A percentile compares a stretch with the other conserved stretches of the same genome.
These are phyloP conservation scores for Danio choprae DNA, from an alignment of 2,797 vertebrate species.

Conservation along the genomic window DNA sequence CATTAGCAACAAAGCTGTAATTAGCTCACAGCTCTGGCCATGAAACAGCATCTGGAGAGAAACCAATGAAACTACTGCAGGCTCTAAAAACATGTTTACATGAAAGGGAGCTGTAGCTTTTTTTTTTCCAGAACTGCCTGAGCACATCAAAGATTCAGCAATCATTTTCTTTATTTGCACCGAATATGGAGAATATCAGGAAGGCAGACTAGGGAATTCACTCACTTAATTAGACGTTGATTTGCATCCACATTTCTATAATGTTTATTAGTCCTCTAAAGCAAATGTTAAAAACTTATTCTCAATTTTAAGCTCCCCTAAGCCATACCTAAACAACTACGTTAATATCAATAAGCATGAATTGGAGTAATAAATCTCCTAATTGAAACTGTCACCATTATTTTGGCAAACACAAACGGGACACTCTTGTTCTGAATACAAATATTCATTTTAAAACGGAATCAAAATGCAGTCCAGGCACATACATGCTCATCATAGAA, in stretches of 20 bases:
- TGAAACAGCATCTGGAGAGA: slow-evolving; percentile 64
- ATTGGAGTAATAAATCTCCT: too few relatives aligned
- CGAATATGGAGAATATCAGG: background rate
- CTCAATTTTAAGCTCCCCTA: too few relatives aligned
- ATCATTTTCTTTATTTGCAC: background rate
- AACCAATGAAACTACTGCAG: slow-evolving; percentile 58
- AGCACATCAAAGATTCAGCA: slow-evolving; percentile 29
- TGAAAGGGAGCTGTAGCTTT: slow-evolving; percentile 44
- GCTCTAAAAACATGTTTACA: slow-evolving; percentile 54
- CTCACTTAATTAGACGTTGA: background rate
- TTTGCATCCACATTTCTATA: too few relatives aligned
- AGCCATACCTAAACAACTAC: too few relatives aligned
- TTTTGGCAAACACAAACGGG: background rate
- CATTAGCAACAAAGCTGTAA: slow-evolving; percentile 61
- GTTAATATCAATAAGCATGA: too few relatives aligned
- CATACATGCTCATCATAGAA: background rate
- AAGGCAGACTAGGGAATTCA: too few relatives aligned
- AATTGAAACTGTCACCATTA: too few relatives aligned
- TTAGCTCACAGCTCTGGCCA: slow-evolving; percentile 61
- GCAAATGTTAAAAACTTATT: too few relatives aligned
- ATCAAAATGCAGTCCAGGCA: background rate
- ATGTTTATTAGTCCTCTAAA: too few relatives aligned
- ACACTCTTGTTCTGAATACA: background rate
- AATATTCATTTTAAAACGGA: background rate
- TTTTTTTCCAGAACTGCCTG: background rate